phyloP scores from a whole-genome alignment of 1,140 invertebrate genomes.

The Sarcophaga peregrina region DNA sequence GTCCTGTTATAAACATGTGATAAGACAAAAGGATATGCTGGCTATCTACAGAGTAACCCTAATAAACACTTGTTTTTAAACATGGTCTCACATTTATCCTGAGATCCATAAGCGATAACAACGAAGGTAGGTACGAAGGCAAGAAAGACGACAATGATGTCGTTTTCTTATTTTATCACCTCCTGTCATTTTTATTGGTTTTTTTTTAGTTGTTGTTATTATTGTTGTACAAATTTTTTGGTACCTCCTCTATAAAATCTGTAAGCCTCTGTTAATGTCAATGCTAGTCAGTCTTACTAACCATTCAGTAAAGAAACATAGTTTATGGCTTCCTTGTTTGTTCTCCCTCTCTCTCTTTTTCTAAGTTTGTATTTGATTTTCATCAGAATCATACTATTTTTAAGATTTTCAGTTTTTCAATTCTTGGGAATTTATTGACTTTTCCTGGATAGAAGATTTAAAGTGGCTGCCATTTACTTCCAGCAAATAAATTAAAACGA shows the following conservation, averaged over 20 bases:
- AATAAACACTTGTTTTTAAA: background rate
- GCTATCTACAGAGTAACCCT: background rate
- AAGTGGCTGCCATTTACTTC: background rate
- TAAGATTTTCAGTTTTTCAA: background rate
- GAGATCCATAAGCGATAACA: background rate
- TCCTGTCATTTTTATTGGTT: slow-evolving; percentile 10
- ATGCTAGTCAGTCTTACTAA: background rate
- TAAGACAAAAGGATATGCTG: background rate
- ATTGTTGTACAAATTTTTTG: no score
- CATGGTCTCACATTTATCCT: background rate
- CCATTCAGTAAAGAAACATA: background rate
- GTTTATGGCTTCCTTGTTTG: slow-evolving; percentile 5
- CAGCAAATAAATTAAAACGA: background rate
- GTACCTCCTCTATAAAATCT: background rate
- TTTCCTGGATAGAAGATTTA: background rate
- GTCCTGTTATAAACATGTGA: slow-evolving; percentile 5
- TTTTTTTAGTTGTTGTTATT: background rate
- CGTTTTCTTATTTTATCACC: slow-evolving; percentile 25
- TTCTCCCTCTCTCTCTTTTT: background rate
- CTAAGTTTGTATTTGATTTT: background rate
- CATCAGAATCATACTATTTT: background rate
- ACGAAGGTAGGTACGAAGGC: background rate
- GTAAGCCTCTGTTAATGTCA: background rate
- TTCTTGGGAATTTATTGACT: background rate
- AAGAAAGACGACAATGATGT: background rate